Evolutionary conservation across 1,140 invertebrate genomes (phyloP).

Genomic region (Macrostomum lignano): DNA sequence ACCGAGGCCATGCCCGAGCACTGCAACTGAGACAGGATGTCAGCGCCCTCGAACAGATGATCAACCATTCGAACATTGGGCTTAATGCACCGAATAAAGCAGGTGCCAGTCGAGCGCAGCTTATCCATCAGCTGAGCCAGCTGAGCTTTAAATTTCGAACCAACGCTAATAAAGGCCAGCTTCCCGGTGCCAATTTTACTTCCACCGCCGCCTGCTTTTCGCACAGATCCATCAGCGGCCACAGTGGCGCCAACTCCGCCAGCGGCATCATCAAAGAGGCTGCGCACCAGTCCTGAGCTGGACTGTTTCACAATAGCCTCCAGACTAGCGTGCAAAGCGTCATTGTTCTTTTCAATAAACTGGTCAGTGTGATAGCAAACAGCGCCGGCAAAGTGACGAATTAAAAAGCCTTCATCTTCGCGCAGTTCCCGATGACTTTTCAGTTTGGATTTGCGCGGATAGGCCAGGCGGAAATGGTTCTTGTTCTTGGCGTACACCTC

Average conservation of each 20-base stretch:
- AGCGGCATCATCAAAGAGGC: no score
- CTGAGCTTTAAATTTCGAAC: slow-evolving; percentile 75
- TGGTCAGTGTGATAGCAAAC: slow-evolving; percentile 69
- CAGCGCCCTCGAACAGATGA: slow-evolving; percentile 53
- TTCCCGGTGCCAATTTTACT: slow-evolving; percentile 37
- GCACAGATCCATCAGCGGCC: no score
- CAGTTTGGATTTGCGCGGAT: slow-evolving; percentile 60
- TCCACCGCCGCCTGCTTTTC: no score
- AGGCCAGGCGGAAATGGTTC: slow-evolving; percentile 49
- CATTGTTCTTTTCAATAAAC: slow-evolving; percentile 93
- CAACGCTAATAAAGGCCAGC: slow-evolving; percentile 66
- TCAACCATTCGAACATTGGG: slow-evolving; percentile 78
- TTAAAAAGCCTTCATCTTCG: slow-evolving; percentile 80
- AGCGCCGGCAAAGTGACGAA: slow-evolving; percentile 81
- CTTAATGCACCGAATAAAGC: slow-evolving; percentile 83
- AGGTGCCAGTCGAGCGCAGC: slow-evolving; percentile 59
- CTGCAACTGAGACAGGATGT: slow-evolving; percentile 65
- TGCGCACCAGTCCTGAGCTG: slow-evolving; percentile 45
- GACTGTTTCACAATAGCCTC: slow-evolving; percentile 65
- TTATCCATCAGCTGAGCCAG: slow-evolving; percentile 67
- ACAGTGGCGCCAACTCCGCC: no score
- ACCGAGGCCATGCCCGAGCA: slow-evolving; percentile 79
- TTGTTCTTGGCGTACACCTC: slow-evolving; percentile 55
- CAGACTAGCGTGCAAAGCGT: slow-evolving; percentile 69
- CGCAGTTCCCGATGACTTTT: slow-evolving; percentile 65